phyloP scores from a whole-genome alignment of 1,140 invertebrate genomes.

The Tyrophagus putrescentiae region DNA sequence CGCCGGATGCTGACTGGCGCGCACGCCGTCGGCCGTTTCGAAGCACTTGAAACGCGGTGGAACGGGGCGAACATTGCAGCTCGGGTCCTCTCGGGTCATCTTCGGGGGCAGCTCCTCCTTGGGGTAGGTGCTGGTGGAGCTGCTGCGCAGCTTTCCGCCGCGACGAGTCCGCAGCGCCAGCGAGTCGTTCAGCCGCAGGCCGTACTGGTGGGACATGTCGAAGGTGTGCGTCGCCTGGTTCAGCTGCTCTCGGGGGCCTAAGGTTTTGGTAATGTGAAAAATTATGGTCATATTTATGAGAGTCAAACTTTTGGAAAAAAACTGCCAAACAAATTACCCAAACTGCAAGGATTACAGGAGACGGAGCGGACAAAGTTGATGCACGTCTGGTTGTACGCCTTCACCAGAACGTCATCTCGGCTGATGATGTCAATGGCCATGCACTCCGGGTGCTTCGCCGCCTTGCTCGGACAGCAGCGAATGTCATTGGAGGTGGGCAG shows the following conservation, averaged over 20 bases:
- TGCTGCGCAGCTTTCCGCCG: constrained; percentile 26
- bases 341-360: constrained; percentile 23
- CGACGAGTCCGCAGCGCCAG: constrained; percentile 28
- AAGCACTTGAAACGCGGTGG: constrained; percentile 27
- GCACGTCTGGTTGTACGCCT: constrained; percentile 29
- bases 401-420: constrained; percentile 30
- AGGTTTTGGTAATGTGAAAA: constrained; percentile 19
- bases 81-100: not conserved
- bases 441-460: constrained; percentile 25
- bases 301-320: constrained; percentile 22
- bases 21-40: constrained; percentile 41
- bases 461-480: constrained; percentile 15
- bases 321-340: constrained; percentile 28
- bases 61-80: constrained; percentile 15
- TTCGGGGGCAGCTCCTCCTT: constrained; percentile 12
- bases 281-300: too few relatives aligned
- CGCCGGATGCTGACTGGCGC: constrained; percentile 42
- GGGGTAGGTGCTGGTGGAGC: not conserved
- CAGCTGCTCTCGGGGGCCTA: constrained; percentile 27
- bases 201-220: constrained; percentile 19
- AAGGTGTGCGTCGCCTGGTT: constrained; percentile 20
- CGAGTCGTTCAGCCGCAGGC: constrained; percentile 34
- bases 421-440: constrained; percentile 31
- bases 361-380: constrained; percentile 32
- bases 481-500: constrained; percentile 28